Evolutionary conservation across 2,113 vertebrate genomes (phyloP), one percentile per base, ranked within the genome.

Genomic region (Bungarus multicinctus): DNA sequence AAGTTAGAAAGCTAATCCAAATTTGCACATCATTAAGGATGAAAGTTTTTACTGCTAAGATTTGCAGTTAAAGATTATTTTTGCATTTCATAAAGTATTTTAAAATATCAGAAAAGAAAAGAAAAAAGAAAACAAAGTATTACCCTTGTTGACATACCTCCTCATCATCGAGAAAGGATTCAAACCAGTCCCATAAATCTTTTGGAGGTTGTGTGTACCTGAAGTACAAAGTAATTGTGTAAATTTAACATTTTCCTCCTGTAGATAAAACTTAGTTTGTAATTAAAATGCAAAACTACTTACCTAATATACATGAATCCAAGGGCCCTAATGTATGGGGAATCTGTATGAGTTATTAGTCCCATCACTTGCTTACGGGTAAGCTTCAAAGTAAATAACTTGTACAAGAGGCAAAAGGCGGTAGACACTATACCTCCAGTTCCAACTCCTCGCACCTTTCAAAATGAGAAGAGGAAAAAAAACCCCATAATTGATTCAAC

Each of bases 281-380:
- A 95, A 14, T 34, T 93, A 93, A 93, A 87, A 60, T 92, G 91
- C 91, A 94, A 34, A 30, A 43, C 90, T 4, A 53, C 96, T 94
- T 96, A 99, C 99, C 99, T 98, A 98, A 99, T 99, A 97, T 99
- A 99, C 99, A 99, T 99, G 98, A 99, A 99, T 97, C 99, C 99
- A 95, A 99, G 99, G 88, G 99, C 99, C 97, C 99, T 98, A 97
- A 99, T 99, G 97, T 99, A 99, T 7, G 99, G 98, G 91, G 99
- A 99, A 96, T 99, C 99, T 94, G 98, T 98, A 96, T 99, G 99
- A 92, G 99, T 99, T 97, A 99, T 99, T 88, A 99, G 98, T 95
- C 99, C 99, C 99, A 99, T 99, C 96, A 99, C 98, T 97, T 99
- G 99, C 95, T 99, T 99, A 92, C 99, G 98, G 69, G 99, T 99